Evolutionary conservation across 2,113 vertebrate genomes (phyloP).

Genomic region (Tetrax tetrax): DNA sequence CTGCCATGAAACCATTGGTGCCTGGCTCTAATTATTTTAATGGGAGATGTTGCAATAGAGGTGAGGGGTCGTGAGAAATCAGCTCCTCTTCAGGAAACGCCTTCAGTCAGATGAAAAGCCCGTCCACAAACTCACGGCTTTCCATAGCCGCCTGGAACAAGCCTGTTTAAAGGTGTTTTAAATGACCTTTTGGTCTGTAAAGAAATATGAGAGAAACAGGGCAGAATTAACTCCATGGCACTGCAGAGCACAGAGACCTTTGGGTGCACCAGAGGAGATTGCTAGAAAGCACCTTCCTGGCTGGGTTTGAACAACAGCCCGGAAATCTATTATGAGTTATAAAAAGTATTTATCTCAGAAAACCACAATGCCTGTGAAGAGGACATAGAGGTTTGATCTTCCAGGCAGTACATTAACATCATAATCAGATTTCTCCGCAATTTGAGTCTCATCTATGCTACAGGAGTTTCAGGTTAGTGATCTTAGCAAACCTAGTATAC

Average conservation of each 20-base stretch:
- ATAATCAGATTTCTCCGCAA: not conserved
- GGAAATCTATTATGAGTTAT: not conserved
- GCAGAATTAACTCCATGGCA: not conserved
- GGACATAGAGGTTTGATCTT: not conserved
- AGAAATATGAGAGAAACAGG: not conserved
- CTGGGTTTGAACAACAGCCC: not conserved
- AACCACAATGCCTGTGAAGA: not conserved
- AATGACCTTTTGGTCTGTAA: not conserved
- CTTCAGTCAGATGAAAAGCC: not conserved
- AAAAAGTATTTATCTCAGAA: constrained; percentile 3
- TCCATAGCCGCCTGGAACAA: not conserved
- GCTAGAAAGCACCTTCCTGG: constrained; percentile 3
- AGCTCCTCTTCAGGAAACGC: not conserved
- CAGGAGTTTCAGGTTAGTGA: not conserved
- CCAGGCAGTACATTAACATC: not conserved
- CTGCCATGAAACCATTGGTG: not conserved
- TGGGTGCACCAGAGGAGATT: not conserved
- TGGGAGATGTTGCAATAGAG: not conserved
- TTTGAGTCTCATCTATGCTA: not conserved
- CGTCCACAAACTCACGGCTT: not conserved
- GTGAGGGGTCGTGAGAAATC: not conserved
- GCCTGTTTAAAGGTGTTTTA: not conserved
- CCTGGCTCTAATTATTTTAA: not conserved
- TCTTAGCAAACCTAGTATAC: not conserved
- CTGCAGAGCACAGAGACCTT: not conserved